Evolutionary conservation across 2,113 vertebrate genomes (phyloP), one percentile per base, ranked within the genome.

Genomic region (Motacilla tschutschensis): DNA sequence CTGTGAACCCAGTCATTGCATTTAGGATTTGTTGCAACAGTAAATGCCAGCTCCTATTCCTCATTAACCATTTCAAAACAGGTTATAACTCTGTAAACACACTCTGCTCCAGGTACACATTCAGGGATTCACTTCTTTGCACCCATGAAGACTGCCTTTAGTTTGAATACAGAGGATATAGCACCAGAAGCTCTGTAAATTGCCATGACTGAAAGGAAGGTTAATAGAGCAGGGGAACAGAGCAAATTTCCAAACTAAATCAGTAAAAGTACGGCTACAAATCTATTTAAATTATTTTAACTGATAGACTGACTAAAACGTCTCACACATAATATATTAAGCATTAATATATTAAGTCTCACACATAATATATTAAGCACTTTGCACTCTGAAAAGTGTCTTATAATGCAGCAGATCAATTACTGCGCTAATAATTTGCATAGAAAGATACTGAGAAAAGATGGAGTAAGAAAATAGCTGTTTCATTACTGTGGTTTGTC

Each of bases 31-130:
- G 9, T 31, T 33, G 15, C 24, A 57, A 26, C 17, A 62, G 1
- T 35, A 55, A 62, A 14, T 17, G 3, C 14, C 40, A 21, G 36
- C 14, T 78, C 46, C 24, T 46, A 1, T 38, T 77, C 71, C 22
- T 77, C 17, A 28, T 63, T 43, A 50, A 47, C 10, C 8, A 11
- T 43, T 54, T 58, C 43, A 13, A 64, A 65, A 35, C 12, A 62
- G 43, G 8, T 53, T 33, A 18, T 28, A 28, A 9, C 4, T 57
- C 24, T 55, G 19, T 44, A 84, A 2, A 59, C 26, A 33, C n/a
- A 25, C 40, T 53, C 10, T 31, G 10, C 3, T 35, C 38, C 3
- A 2, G 8, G 18, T 44, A 8, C 7, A 5, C 3, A 10, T n/a
- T 36, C 25, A 35, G 11, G 8, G 4, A 1, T 35, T 72, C 12